Evolutionary conservation across 2,888 invertebrate genomes (phyloP).

Genomic region (Hipparchia semele): DNA sequence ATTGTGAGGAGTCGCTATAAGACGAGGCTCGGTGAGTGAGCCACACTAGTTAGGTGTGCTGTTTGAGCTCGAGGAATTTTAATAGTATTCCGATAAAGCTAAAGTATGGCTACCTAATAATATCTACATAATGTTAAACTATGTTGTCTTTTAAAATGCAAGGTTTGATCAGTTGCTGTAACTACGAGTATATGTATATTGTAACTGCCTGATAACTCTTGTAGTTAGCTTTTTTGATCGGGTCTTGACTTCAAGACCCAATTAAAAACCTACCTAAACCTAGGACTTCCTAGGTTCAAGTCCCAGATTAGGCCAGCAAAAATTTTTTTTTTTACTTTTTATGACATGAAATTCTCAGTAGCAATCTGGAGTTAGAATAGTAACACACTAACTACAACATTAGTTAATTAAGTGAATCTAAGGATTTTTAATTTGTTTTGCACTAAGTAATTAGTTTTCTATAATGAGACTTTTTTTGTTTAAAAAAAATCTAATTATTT

Average conservation of each 20-base stretch:
- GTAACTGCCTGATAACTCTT: too few relatives aligned
- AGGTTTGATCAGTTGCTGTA: too few relatives aligned
- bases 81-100: conserved; percentile 18
- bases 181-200: too few relatives aligned
- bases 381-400: neutral
- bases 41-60: conserved; percentile 24
- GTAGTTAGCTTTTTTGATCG: too few relatives aligned
- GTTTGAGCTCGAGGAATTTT: conserved; percentile 20
- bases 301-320: too few relatives aligned
- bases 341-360: too few relatives aligned
- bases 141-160: neutral
- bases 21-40: conserved; percentile 28
- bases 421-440: neutral
- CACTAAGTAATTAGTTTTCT: neutral
- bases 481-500: neutral
- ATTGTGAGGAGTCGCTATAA: conserved; percentile 58
- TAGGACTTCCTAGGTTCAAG: too few relatives aligned
- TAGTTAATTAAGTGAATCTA: neutral
- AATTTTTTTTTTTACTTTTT: too few relatives aligned
- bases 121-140: neutral
- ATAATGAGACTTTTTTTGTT: neutral
- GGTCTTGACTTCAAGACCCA: too few relatives aligned
- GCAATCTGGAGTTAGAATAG: neutral
- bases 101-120: neutral
- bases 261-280: too few relatives aligned